These are phyloP conservation scores for Hiodon tergisus DNA, from an alignment of 2,113 vertebrate genomes.

Conservation along the genomic window DNA sequence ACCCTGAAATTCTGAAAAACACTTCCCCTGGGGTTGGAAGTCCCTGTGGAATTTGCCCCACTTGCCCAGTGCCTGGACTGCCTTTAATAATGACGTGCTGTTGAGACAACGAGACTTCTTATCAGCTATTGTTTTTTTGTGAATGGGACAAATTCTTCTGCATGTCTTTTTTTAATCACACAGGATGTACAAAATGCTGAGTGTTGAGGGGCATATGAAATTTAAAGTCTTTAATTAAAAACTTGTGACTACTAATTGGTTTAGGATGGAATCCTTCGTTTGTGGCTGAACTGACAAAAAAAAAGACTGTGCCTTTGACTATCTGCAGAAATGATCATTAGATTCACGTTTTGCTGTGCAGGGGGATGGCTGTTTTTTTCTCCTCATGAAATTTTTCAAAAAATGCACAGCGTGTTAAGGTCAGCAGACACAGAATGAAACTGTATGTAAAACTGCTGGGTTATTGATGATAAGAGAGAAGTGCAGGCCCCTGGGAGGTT, in stretches of 20 bases:
- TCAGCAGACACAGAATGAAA: neutral
- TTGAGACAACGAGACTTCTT: no score
- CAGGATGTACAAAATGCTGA: neutral
- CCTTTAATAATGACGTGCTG: no score
- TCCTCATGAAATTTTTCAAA: no score
- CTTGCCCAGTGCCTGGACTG: no score
- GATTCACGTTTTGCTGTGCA: neutral
- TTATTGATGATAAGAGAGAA: neutral
- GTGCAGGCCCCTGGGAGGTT: no score
- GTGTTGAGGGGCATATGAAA: neutral
- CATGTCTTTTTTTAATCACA: neutral
- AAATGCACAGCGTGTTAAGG: neutral
- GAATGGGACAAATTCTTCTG: neutral
- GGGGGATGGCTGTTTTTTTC: no score
- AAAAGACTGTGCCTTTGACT: neutral
- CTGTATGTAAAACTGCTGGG: neutral
- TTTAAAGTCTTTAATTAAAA: neutral
- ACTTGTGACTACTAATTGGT: slow-evolving; percentile 12
- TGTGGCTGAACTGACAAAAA: neutral
- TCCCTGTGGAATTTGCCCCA: no score
- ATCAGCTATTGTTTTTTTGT: no score
- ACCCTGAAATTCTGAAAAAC: no score
- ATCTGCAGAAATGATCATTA: no score
- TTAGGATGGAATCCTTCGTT: slow-evolving; percentile 5
- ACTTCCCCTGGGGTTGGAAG: no score